Evolutionary conservation across 2,888 invertebrate species (phyloP).

Genomic region (Tanaodytes sp.): DNA sequence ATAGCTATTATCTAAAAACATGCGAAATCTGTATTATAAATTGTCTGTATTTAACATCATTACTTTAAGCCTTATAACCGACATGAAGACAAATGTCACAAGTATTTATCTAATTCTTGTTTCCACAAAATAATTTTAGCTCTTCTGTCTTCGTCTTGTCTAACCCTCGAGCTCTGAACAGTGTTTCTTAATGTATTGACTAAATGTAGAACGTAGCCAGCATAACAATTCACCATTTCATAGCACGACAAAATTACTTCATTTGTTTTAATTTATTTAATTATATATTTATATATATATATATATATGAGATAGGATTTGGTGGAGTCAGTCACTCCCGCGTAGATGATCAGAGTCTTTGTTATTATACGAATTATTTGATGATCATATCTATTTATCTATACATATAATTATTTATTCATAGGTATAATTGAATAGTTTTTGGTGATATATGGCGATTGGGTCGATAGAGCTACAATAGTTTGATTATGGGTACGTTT

Average conservation of each 20-base stretch:
- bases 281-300: too few species aligned
- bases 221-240: slow-evolving; percentile 50
- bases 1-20: slow-evolving; percentile 43
- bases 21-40: slow-evolving; percentile 45
- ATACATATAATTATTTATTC: slow-evolving; percentile 30
- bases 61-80: slow-evolving; percentile 45
- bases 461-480: slow-evolving; percentile 38
- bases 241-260: slow-evolving; percentile 47
- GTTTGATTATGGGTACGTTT: slow-evolving; percentile 38
- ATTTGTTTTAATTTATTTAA: slow-evolving; percentile 38
- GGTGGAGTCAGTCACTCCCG: slow-evolving; percentile 46
- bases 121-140: slow-evolving; percentile 53
- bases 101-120: slow-evolving; percentile 48
- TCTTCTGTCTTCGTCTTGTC: slow-evolving; percentile 56
- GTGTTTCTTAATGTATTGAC: slow-evolving; percentile 54
- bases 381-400: slow-evolving; percentile 7
- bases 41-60: slow-evolving; percentile 45
- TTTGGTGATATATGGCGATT: slow-evolving; percentile 23
- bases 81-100: slow-evolving; percentile 48
- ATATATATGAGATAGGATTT: slow-evolving; percentile 27
- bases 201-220: slow-evolving; percentile 53
- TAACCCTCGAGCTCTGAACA: slow-evolving; percentile 56
- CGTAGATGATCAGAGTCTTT: slow-evolving; percentile 40
- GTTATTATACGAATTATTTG: slow-evolving; percentile 6
- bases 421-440: slow-evolving; percentile 17